Base-by-base conservation (phyloP, 2,113 vertebrate species). In the Chaenogobius annularis region DNA sequence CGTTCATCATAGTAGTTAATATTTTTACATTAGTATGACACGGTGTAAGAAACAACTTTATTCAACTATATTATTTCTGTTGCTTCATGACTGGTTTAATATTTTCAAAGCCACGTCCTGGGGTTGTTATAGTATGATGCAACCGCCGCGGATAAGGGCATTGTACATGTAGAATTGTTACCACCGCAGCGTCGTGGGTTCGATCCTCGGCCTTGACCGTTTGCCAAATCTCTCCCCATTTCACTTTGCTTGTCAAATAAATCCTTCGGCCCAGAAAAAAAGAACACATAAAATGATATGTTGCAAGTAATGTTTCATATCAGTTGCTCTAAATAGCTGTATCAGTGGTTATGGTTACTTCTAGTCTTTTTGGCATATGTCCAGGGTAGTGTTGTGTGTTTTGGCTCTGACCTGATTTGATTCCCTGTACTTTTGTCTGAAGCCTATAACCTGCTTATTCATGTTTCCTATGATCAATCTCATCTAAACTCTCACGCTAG, bases 11-110 rank as follows among this genome's bases (percentile, higher is more conserved):
- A 31, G 5, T n/a, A 19, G 17, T 63, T 55, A 68, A 40, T 5
- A 3, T 48, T 14, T 48, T 17, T 40, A 9, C 37, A 40, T 6
- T 40, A 7, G 37, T 40, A 40, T 40, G 37, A 40, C 8, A 7
- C 8, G 7, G 37, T 40, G 37, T 6, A 5, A 15, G 1, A 31
- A 2, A 31, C 4, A 31, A 31, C 4, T 31, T 31, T 31, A 4
- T 31, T 31, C 1, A 31, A n/a, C n/a, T 31, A 31, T 31, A 31
- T 31, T 31, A 31, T 31, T 31, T 77, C 77, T 71, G 8, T 81
- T 72, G 3, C 46, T 43, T 20, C 66, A 14, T 71, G 67, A 72
- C 65, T 3, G 70, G 69, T 73, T 66, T 44, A 84, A 76, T 69
- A 50, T 31, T 73, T 59, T 74, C 72, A 72, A 83, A 77, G 26